Evolutionary conservation across 1,140 invertebrate species (phyloP).

Genomic region (Capitella teleta): DNA sequence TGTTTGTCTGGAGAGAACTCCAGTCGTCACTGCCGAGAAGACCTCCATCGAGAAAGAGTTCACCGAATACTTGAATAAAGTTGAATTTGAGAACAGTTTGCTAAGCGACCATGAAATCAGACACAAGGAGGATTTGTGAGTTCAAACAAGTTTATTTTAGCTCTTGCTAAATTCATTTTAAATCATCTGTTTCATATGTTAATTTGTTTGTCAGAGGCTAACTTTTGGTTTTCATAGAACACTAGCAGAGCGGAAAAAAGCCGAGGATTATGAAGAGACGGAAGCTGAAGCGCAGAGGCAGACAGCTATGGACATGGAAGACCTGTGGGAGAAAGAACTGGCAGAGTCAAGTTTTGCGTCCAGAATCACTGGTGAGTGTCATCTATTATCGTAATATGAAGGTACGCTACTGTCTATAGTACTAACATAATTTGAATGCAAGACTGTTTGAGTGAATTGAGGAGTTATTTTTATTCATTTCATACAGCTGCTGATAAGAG

Average conservation of each 20-base stretch:
- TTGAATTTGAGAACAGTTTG: not conserved
- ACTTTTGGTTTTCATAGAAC: not conserved
- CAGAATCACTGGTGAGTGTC: not conserved
- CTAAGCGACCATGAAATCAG: not conserved
- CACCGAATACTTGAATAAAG: not conserved
- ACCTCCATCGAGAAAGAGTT: not conserved
- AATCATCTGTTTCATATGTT: too few species aligned
- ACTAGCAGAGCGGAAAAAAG: not conserved
- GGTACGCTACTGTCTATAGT: too few species aligned
- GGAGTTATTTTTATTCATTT: too few species aligned
- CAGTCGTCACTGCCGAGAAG: not conserved
- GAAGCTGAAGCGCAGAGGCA: not conserved
- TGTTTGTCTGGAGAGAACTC: not conserved
- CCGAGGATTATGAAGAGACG: not conserved
- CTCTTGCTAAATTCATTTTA: too few species aligned
- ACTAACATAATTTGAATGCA: too few species aligned
- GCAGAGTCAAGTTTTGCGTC: not conserved
- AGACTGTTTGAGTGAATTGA: too few species aligned
- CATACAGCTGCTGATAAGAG: too few species aligned
- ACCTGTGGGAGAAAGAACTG: not conserved
- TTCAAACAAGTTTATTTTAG: too few species aligned
- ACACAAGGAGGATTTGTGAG: not conserved
- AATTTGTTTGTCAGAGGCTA: too few species aligned
- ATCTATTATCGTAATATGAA: too few species aligned
- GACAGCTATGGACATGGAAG: not conserved